These are phyloP conservation scores for Ferdinandea cuprea DNA, from an alignment of 2,888 invertebrate genomes.

Conservation along the genomic window DNA sequence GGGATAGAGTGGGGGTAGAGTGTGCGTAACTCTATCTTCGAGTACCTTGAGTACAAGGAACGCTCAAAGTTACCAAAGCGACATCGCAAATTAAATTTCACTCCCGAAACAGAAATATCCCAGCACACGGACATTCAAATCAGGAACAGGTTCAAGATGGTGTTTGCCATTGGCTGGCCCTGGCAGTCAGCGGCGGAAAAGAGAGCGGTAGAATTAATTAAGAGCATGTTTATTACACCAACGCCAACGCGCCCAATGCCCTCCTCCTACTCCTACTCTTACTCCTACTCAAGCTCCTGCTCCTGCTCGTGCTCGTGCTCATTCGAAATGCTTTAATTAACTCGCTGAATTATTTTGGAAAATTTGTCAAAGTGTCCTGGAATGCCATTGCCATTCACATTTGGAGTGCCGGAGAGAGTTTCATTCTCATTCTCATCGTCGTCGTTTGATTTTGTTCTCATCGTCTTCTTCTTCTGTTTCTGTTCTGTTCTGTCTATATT, in stretches of 20 bases:
- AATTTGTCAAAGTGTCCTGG: slow-evolving; percentile 67
- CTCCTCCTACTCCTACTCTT: not conserved
- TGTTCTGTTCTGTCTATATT: slow-evolving; percentile 18
- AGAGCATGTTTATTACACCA: slow-evolving; percentile 65
- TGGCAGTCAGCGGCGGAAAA: too few relatives aligned
- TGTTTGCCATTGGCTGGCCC: too few relatives aligned
- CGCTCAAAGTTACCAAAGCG: slow-evolving; percentile 58
- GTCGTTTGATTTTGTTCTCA: slow-evolving; percentile 48
- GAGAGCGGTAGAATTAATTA: slow-evolving; percentile 62
- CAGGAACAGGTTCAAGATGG: slow-evolving; percentile 50
- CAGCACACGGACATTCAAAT: slow-evolving; percentile 50
- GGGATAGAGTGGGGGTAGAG: not conserved
- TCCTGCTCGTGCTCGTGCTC: not conserved
- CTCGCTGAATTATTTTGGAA: slow-evolving; percentile 66
- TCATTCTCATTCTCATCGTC: slow-evolving; percentile 14
- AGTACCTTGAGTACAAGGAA: slow-evolving; percentile 9
- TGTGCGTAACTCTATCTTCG: not conserved
- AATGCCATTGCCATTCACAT: slow-evolving; percentile 61
- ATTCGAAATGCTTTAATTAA: slow-evolving; percentile 62
- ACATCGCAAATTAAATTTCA: slow-evolving; percentile 62
- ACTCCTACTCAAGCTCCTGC: not conserved
- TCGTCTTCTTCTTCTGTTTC: too few relatives aligned
- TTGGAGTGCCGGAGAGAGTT: slow-evolving; percentile 3
- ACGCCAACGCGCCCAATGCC: too few relatives aligned
- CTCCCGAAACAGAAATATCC: slow-evolving; percentile 10